Conservation (phyloP, 2,888 invertebrate species). For the Pachydiplax longipennis region DNA sequence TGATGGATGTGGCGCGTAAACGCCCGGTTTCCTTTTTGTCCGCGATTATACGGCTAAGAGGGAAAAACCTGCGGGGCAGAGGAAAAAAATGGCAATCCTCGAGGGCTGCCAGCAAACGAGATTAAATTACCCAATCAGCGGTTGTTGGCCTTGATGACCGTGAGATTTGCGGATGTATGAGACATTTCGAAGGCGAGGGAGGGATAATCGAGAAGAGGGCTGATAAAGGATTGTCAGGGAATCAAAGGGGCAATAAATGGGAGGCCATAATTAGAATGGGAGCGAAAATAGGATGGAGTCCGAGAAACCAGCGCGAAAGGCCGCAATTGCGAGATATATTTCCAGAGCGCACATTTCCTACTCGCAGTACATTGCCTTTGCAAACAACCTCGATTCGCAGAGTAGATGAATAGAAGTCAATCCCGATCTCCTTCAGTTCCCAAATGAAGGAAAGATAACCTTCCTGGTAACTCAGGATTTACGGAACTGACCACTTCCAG, state of each 20-base stretch:
- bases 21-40: background rate
- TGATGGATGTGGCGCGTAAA: background rate
- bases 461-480: too few relatives aligned
- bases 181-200: background rate
- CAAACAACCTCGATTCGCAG: background rate
- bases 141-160: constrained; percentile 1
- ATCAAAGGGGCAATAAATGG: background rate
- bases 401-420: background rate
- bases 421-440: background rate
- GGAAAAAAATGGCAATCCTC: background rate
- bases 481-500: too few relatives aligned
- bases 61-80: too few relatives aligned
- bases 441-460: background rate
- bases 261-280: background rate
- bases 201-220: background rate
- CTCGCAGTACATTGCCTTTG: background rate
- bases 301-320: background rate
- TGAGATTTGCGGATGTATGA: background rate
- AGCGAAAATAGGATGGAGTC: background rate
- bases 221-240: background rate
- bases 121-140: background rate
- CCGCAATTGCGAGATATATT: background rate
- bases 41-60: background rate
- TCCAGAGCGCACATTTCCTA: background rate
- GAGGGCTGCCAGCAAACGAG: background rate